Base-by-base conservation (phyloP, 2,888 invertebrate genomes). In the Lottia scabra region DNA sequence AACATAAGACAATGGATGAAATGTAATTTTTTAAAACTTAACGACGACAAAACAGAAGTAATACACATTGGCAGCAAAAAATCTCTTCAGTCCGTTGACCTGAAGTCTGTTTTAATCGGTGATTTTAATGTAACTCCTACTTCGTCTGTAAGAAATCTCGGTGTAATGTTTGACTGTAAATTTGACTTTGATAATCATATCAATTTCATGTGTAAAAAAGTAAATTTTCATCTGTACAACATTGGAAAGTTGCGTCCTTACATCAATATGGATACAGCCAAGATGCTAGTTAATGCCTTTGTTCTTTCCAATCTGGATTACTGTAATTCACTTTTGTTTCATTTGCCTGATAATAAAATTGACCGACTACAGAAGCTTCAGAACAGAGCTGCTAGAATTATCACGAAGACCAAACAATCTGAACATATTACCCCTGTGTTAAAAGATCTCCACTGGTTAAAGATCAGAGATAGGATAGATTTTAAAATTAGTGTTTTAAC, bases 1-100 rank as follows among this genome's bases (percentile, higher is more conserved):
- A 26, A 67, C n/a, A 43, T 67, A 16, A n/a, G 67, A 23, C 44
- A 43, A 23, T 46, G 67, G 67, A 26, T 67, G 67, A 45, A 44
- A 44, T n/a, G 26, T 16, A 67, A 67, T 8, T 23, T 23, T 67
- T 26, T 67, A 26, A 46, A 23, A 16, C 16, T 67, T 23, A 67
- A 67, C 16, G 45, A 27, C 27, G 46, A 27, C 23, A 67, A 67
- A 45, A 67, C 67, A 3, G 19, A 67, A 45, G 48, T 48, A 16
- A 19, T 48, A 16, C 48, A 48, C 19, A 19, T 48, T 48, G 19
- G 19, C 5, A 19, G n/a, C 10, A 19, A 16, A 16, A 19, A 19
- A 16, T 19, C 16, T 16, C 16, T 19, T 19, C n/a, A 48, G 19
- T 16, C 48, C 3, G 48, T 19, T 19, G 19, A 48, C 16, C 48